Percentiles rank a stretch among this genome's conserved stretches.
Evolutionary conservation across 2,113 vertebrate species (phyloP).

Genomic region (Mustela nigripes): DNA sequence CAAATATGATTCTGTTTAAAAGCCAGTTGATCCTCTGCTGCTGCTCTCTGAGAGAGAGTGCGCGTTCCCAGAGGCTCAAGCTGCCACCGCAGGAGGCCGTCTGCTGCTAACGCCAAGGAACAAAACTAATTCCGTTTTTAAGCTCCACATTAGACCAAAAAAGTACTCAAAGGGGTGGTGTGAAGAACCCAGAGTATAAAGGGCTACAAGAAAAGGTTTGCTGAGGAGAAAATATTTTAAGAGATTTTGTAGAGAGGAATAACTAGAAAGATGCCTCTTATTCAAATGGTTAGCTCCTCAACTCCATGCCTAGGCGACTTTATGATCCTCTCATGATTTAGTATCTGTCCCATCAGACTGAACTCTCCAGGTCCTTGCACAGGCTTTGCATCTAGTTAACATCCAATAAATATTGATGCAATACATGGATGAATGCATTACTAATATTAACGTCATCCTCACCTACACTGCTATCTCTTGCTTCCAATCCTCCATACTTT

Average conservation of each 20-base stretch:
- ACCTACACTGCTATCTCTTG: neutral
- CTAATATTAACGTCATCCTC: neutral
- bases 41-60: neutral
- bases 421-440: neutral
- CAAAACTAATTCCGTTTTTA: slow-evolving; percentile 3
- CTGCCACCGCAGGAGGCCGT: rapidly evolving
- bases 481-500: neutral
- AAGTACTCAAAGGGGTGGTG: neutral
- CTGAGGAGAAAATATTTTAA: neutral
- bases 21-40: neutral
- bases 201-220: neutral
- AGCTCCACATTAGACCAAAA: neutral
- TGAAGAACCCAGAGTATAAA: neutral
- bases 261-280: neutral
- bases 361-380: neutral
- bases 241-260: neutral
- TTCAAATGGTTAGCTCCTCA: neutral
- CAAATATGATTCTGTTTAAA: neutral
- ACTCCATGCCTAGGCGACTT: neutral
- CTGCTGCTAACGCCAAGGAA: neutral
- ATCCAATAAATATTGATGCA: neutral
- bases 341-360: neutral
- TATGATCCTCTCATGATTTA: neutral
- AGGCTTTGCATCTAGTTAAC: neutral
- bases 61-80: neutral